phyloP scores from a whole-genome alignment of 2,888 invertebrate genomes.

The Meandrusa payeni region DNA sequence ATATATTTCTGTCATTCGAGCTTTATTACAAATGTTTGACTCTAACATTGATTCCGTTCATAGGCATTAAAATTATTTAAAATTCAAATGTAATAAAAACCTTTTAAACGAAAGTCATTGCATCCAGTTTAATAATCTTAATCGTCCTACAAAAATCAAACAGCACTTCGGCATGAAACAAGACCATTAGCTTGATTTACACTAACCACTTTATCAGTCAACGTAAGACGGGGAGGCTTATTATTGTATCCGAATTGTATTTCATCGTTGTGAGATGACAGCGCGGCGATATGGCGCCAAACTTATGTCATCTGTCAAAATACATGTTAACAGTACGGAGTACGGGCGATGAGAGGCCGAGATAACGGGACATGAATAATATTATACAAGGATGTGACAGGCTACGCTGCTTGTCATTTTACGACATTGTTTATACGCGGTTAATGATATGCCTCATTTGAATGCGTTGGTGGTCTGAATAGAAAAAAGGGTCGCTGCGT shows the following conservation, averaged over 20 bases:
- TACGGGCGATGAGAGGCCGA: constrained; percentile 49
- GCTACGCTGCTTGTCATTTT: constrained; percentile 72
- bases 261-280: constrained; percentile 69
- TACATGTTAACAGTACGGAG: constrained; percentile 73
- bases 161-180: constrained; percentile 35
- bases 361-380: constrained; percentile 60
- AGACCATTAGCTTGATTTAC: constrained; percentile 65
- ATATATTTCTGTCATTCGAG: too few relatives aligned
- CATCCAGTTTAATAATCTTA: neutral
- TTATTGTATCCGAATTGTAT: constrained; percentile 75
- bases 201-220: constrained; percentile 52
- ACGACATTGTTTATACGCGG: constrained; percentile 69
- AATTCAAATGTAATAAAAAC: too few relatives aligned
- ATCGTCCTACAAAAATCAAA: constrained; percentile 18
- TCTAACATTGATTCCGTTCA: too few relatives aligned
- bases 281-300: constrained; percentile 65
- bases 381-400: constrained; percentile 61
- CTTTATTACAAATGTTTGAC: too few relatives aligned
- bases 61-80: too few relatives aligned
- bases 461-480: constrained; percentile 71
- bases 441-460: constrained; percentile 74
- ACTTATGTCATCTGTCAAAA: constrained; percentile 81
- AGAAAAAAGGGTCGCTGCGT: constrained; percentile 41
- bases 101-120: too few relatives aligned
- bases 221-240: constrained; percentile 79